A percentile compares a stretch with the other conserved stretches of the same genome.
phyloP scores from a whole-genome alignment of 2,113 vertebrate genomes.

The Mobula birostris region DNA sequence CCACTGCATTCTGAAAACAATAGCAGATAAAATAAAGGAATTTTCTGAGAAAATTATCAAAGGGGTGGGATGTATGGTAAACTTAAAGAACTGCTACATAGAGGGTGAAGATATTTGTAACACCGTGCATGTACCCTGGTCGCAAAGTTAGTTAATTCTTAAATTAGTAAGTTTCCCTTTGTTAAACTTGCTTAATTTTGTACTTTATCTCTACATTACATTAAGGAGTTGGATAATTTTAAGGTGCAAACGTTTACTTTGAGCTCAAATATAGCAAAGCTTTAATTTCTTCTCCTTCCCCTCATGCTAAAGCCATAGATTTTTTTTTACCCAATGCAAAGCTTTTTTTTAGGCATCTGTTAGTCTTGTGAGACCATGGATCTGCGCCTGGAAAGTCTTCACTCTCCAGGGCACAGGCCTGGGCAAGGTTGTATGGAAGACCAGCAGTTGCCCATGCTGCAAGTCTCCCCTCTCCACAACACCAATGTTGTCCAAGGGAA shows the following conservation, averaged over 20 bases:
- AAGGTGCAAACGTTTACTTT: background rate
- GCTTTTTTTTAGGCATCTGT: too few relatives aligned
- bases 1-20: background rate
- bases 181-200: background rate
- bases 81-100: background rate
- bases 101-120: background rate
- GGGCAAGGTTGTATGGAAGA: too few relatives aligned
- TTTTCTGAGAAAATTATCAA: background rate
- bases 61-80: background rate
- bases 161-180: background rate
- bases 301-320: too few relatives aligned
- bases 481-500: too few relatives aligned
- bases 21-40: background rate
- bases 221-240: background rate
- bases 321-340: too few relatives aligned
- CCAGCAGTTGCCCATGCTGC: too few relatives aligned
- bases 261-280: too few relatives aligned
- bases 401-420: too few relatives aligned
- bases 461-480: too few relatives aligned
- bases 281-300: too few relatives aligned
- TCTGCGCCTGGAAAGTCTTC: too few relatives aligned
- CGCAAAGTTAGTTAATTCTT: background rate
- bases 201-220: background rate
- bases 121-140: background rate
- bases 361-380: too few relatives aligned